Base-by-base conservation (phyloP, 2,888 invertebrate species). In the Oligia fasciuncula region DNA sequence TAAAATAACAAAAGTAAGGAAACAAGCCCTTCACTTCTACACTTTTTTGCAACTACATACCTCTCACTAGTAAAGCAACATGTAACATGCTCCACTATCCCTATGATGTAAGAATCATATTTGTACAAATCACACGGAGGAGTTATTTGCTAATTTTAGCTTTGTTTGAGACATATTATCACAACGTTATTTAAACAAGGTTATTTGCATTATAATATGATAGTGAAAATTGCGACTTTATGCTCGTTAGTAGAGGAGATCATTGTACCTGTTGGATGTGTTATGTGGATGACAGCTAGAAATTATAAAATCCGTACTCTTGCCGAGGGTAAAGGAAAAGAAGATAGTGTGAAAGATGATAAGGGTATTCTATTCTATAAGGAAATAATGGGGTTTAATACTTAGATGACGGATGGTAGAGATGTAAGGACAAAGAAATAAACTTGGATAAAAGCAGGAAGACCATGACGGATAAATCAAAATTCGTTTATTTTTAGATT, bases 141-240 rank as follows among this genome's bases (percentile, higher is more conserved):
- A 35, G n/a, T 63, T 86, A 79, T 83, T 84, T 84, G 75, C 65
- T 76, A 65, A 73, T 68, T 73, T 73, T 71, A 79, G 40, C 75
- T 73, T 60, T 73, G 49, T 84, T 62, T 81, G 62, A 23, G 13
- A 2, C 40, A 19, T 67, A 35, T 69, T 75, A 86, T 83, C 79
- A 54, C 17, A 19, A 54, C 11, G 49, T 74, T 80, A 84, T 74
- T 66, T 40, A 40, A 62, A 65, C 40, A 71, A 4, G 14, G 19
- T n/a, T 84, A 76, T 84, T 80, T 73, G 73, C 17, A 49, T 49
- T 35, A 35, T 35, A 46, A 46, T 9, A 49, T 73, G 84, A 79
- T 87, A 77, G 51, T 43, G 57, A 62, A 70, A 57, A 83, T 51
- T 71, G 49, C 43, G 63, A 63, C 54, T 51, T n/a, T 14, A 4